These are phyloP conservation scores for Odontocolon sp. DNA, from an alignment of 2,888 invertebrate genomes.

Conservation along the genomic window DNA sequence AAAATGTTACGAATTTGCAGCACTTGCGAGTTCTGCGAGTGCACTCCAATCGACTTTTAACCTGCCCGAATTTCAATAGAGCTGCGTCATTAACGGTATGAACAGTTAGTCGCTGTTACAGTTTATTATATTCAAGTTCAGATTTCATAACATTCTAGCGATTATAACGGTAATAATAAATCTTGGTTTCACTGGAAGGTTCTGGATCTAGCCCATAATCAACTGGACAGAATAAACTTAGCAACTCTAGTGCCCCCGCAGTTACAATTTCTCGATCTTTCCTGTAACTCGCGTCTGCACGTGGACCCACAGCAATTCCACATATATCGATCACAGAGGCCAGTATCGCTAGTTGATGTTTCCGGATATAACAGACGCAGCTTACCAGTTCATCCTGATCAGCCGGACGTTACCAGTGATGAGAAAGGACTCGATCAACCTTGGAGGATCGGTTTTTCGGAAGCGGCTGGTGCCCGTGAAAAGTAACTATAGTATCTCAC, in stretches of 20 bases:
- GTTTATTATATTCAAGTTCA: background rate
- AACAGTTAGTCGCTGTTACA: background rate
- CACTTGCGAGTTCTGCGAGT: constrained; percentile 89
- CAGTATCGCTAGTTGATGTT: constrained; percentile 92
- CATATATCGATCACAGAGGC: constrained; percentile 89
- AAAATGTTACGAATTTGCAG: constrained; percentile 87
- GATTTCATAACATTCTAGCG: background rate
- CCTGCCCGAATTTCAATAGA: constrained; percentile 89
- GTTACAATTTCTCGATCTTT: constrained; percentile 91
- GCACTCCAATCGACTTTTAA: constrained; percentile 90
- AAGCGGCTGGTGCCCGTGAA: constrained; percentile 89
- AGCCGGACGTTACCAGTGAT: constrained; percentile 76
- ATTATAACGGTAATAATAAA: background rate
- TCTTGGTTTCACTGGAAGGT: constrained; percentile 78
- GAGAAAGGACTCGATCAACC: constrained; percentile 85
- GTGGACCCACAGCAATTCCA: constrained; percentile 92
- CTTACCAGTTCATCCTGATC: constrained; percentile 83
- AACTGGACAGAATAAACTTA: constrained; percentile 90
- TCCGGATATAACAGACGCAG: constrained; percentile 89
- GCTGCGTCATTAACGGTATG: constrained; percentile 86
- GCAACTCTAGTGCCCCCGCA: constrained; percentile 90
- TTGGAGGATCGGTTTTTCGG: constrained; percentile 93
- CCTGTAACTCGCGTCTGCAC: constrained; percentile 90
- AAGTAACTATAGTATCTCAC: too few relatives aligned
- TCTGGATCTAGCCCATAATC: constrained; percentile 92